phyloP scores from a whole-genome alignment of 2,113 vertebrate species.

The Thinocorus orbignyianus region DNA sequence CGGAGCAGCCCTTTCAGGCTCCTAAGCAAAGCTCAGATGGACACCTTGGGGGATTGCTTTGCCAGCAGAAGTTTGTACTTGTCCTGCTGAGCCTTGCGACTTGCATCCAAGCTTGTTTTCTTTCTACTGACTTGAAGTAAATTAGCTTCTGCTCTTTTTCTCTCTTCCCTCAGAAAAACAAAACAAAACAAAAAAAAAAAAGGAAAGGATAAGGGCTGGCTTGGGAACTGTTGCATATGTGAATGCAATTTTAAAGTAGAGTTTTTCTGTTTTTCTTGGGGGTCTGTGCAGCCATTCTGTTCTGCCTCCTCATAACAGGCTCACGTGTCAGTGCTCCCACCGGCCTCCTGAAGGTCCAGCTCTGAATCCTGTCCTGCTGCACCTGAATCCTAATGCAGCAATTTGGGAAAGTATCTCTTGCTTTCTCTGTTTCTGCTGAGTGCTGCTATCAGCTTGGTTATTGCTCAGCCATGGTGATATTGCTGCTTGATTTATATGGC shows the following conservation, averaged over 20 bases:
- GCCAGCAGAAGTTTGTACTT: neutral
- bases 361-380: neutral
- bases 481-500: constrained; percentile 37
- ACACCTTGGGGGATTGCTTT: neutral
- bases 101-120: neutral
- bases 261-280: neutral
- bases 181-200: neutral
- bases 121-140: constrained; percentile 10
- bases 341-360: neutral
- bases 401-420: neutral
- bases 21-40: neutral
- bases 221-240: neutral
- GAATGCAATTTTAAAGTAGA: neutral
- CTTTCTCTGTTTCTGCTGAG: neutral
- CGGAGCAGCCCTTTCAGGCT: neutral
- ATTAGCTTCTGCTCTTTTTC: neutral
- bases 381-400: neutral
- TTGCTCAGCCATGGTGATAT: neutral
- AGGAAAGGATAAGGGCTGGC: neutral
- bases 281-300: neutral
- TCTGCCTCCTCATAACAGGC: neutral
- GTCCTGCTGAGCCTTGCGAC: neutral
- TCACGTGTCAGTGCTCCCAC: neutral
- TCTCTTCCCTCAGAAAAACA: neutral
- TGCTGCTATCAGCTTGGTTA: neutral